A percentile compares a stretch with the other conserved stretches of the same genome.
phyloP scores from a whole-genome alignment of 2,888 invertebrate species.

The Melieria omissa region DNA sequence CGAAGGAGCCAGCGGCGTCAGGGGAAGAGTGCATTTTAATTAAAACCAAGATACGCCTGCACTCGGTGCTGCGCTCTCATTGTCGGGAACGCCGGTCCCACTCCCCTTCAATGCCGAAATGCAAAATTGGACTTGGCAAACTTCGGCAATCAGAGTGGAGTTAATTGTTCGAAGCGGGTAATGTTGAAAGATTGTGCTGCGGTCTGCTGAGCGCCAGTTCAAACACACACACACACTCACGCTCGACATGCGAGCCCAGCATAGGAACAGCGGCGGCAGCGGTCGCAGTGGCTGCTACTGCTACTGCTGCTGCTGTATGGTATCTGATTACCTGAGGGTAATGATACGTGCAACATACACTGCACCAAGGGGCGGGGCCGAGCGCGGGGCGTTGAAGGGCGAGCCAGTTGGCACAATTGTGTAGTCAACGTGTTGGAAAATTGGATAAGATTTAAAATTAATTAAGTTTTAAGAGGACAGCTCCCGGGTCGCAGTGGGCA shows the following conservation, averaged over 20 bases:
- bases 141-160: conserved; percentile 25
- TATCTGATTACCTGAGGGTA: conserved; percentile 19
- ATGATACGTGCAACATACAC: conserved; percentile 21
- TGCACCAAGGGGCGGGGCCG: too few relatives aligned
- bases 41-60: conserved; percentile 23
- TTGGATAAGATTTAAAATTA: conserved; percentile 37
- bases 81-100: too few relatives aligned
- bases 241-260: too few relatives aligned
- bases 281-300: background rate
- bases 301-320: background rate
- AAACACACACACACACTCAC: background rate
- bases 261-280: too few relatives aligned
- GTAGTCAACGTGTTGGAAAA: conserved; percentile 21
- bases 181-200: background rate
- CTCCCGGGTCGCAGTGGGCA: background rate
- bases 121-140: conserved; percentile 14
- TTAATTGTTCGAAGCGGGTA: conserved; percentile 26
- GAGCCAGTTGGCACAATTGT: background rate
- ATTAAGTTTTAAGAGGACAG: conserved; percentile 33
- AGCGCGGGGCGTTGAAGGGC: too few relatives aligned
- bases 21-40: conserved; percentile 32
- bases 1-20: too few relatives aligned
- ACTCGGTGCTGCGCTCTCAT: background rate
- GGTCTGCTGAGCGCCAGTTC: background rate
- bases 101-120: background rate